Evolutionary conservation across 1,140 invertebrate genomes (phyloP).

Genomic region (Brachionus calyciflorus): DNA sequence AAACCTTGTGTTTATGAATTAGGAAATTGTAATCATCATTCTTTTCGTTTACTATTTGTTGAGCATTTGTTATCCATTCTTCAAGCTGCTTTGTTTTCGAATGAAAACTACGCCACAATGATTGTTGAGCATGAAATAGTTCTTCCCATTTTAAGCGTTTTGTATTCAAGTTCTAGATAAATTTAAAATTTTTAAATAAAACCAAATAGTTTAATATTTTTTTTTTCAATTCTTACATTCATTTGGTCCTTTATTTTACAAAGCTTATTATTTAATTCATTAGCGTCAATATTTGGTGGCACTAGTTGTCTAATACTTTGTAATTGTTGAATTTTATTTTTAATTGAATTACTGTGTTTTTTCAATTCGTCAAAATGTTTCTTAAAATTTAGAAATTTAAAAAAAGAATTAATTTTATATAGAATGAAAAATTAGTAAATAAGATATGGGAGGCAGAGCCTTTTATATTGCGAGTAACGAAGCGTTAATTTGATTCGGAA

Average conservation of each 20-base stretch:
- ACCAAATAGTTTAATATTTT: too few relatives aligned
- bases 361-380: constrained; percentile 28
- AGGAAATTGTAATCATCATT: constrained; percentile 27
- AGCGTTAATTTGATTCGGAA: too few relatives aligned
- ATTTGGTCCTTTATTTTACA: neutral
- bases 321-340: constrained; percentile 8
- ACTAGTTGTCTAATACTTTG: neutral
- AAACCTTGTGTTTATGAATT: constrained; percentile 31
- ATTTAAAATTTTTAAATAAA: too few relatives aligned
- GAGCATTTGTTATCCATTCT: constrained; percentile 22
- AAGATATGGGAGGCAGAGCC: too few relatives aligned
- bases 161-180: constrained; percentile 12
- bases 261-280: constrained; percentile 6
- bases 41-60: constrained; percentile 18
- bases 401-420: too few relatives aligned
- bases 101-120: constrained; percentile 39
- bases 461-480: too few relatives aligned
- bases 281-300: constrained; percentile 5
- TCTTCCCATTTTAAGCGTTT: constrained; percentile 43
- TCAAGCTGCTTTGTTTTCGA: constrained; percentile 15
- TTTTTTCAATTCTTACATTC: neutral
- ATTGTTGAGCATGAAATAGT: constrained; percentile 4
- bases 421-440: too few relatives aligned
- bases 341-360: neutral
- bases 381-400: neutral